phyloP scores from a whole-genome alignment of 2,797 vertebrate genomes.

The Tympanoctomys barrerae region DNA sequence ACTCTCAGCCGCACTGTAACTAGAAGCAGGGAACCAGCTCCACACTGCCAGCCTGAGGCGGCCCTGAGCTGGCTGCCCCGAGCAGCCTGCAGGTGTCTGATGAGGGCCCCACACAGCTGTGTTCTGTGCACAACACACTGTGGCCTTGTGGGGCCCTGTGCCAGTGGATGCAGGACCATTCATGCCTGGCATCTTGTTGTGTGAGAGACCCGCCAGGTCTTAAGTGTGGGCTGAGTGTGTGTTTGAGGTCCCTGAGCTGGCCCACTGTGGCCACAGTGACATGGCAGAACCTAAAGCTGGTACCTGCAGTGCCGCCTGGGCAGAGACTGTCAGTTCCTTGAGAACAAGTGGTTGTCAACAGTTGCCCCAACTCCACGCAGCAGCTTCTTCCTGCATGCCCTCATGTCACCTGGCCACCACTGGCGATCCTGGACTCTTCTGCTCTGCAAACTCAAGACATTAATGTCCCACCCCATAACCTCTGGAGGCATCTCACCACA shows the following conservation, averaged over 20 bases:
- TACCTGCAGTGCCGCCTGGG: neutral
- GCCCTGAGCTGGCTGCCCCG: neutral
- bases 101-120: neutral
- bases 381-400: neutral
- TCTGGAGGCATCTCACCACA: neutral
- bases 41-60: neutral
- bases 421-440: neutral
- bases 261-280: neutral
- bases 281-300: neutral
- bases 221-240: neutral
- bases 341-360: neutral
- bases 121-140: neutral
- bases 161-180: neutral
- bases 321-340: too few relatives aligned
- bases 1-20: neutral
- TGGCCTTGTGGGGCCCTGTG: neutral
- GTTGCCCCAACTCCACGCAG: too few relatives aligned
- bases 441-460: neutral
- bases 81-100: neutral
- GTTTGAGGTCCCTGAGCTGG: neutral
- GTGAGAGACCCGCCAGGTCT: neutral
- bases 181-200: rapidly evolving
- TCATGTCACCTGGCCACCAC: neutral
- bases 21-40: neutral
- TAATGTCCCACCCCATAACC: neutral